Base-by-base conservation (phyloP, 2,888 invertebrate genomes). In the Platycheirus albimanus region DNA sequence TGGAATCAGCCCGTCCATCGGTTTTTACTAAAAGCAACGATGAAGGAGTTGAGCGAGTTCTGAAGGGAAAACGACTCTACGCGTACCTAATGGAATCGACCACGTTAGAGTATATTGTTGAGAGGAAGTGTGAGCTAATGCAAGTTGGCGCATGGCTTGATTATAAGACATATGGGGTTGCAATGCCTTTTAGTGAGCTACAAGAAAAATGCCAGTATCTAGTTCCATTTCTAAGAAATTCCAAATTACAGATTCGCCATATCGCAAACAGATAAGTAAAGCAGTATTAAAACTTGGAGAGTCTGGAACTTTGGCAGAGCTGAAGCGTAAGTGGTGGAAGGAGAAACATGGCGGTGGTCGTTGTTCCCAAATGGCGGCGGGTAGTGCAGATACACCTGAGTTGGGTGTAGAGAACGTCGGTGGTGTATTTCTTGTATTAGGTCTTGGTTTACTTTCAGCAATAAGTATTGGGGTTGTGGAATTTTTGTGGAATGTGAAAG, bases 81-180 rank as follows among this genome's bases (percentile, higher is more conserved):
- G 99, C 99, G 2, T 99, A 96, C 90, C 92, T 99, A 51, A 98
- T 99, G 97, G 99, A 99, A 92, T 98, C 98, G 5, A 96, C 98
- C 0, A 95, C 96, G 0, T 95, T 99, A 85, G 99, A 99, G 90
- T 99, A 98, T 91, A 95, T 95, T 87, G 93, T 96, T 84, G 96
- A 97, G 90, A 92, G 96, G 80, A 93, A 96, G 87, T 98, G 98
- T 88, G 95, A 96, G 54, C 92, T 98, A 83, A 95, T 94, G 88
- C 95, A 96, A 92, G 94, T 96, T 7, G 96, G 97, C 0, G 93
- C 94, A 3, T 93, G 95, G 88, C 91, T 98, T 77, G 98, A 98
- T 91, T 95, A 95, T 41, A 98, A 98, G 89, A 98, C 97, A 83
- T 98, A 98, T 88, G 98, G 98, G 56, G 96, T 98, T 77, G 98